Conservation (phyloP, 2,888 invertebrate species). For the Acanthopleura granulata region DNA sequence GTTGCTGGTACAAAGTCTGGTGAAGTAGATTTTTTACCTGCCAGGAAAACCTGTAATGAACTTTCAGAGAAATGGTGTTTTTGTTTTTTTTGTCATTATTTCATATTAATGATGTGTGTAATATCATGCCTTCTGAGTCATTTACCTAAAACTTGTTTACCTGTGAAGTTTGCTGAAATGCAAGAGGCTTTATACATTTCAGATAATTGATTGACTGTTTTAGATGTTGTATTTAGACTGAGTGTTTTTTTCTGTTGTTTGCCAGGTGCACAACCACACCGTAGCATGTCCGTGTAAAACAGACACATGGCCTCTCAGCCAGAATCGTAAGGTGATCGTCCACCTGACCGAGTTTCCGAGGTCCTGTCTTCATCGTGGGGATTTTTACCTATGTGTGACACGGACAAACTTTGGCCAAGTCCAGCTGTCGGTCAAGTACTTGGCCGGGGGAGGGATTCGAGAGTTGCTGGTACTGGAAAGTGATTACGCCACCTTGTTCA, state of each 20-base stretch:
- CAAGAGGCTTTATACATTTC: too few species aligned
- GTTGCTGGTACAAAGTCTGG: too few species aligned
- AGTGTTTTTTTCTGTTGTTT: not conserved
- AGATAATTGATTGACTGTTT: too few species aligned
- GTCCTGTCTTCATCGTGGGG: conserved; percentile 25
- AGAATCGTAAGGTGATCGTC: conserved; percentile 8
- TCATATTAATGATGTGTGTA: too few species aligned
- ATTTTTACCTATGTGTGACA: conserved; percentile 34
- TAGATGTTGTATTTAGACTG: too few species aligned
- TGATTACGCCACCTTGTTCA: conserved; percentile 36
- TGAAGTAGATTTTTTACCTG: too few species aligned
- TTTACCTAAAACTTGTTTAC: too few species aligned
- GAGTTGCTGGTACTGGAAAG: conserved; percentile 30
- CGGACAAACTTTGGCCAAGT: conserved; percentile 27
- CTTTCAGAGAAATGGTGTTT: too few species aligned
- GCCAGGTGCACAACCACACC: not conserved
- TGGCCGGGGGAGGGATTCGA: conserved; percentile 19
- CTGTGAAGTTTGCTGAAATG: too few species aligned
- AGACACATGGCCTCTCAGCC: conserved; percentile 13
- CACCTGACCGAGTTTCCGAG: conserved; percentile 6
- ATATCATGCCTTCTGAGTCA: too few species aligned
- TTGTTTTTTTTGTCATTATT: too few species aligned
- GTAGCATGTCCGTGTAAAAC: not conserved
- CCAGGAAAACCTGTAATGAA: too few species aligned
- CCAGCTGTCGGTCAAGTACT: conserved; percentile 27